Percentiles rank a stretch among this genome's conserved stretches.
These are phyloP conservation scores for Drosophila cognata DNA, from an alignment of 2,888 invertebrate genomes.

Conservation along the genomic window DNA sequence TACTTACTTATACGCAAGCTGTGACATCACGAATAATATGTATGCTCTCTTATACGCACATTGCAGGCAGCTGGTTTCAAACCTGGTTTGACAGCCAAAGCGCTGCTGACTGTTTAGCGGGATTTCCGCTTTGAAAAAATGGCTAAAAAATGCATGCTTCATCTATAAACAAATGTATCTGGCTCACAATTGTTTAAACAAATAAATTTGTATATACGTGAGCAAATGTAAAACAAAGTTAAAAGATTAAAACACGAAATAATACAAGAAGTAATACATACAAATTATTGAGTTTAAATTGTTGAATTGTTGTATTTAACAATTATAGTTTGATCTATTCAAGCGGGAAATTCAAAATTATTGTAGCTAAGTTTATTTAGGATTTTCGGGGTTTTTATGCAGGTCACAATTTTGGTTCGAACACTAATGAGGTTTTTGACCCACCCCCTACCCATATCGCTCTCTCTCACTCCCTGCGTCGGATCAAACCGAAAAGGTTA, in stretches of 20 bases:
- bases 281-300: neutral
- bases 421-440: slow-evolving; percentile 64
- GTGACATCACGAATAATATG: slow-evolving; percentile 22
- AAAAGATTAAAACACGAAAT: neutral
- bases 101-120: slow-evolving; percentile 17
- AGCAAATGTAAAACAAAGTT: slow-evolving; percentile 6
- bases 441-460: slow-evolving; percentile 1
- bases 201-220: neutral
- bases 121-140: slow-evolving; percentile 20
- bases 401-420: neutral
- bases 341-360: neutral
- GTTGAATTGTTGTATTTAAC: neutral
- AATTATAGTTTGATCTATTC: neutral
- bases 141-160: slow-evolving; percentile 6
- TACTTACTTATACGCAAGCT: slow-evolving; percentile 1
- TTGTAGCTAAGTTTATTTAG: neutral
- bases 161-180: neutral
- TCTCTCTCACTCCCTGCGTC: neutral
- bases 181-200: neutral
- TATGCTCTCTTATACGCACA: slow-evolving; percentile 27
- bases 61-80: slow-evolving; percentile 39
- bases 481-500: slow-evolving; percentile 38
- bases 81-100: slow-evolving; percentile 47
- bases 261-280: neutral
- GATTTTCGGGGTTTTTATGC: neutral